phyloP scores from a whole-genome alignment of 2,797 vertebrate genomes.

The Lindbergichthys nudifrons region DNA sequence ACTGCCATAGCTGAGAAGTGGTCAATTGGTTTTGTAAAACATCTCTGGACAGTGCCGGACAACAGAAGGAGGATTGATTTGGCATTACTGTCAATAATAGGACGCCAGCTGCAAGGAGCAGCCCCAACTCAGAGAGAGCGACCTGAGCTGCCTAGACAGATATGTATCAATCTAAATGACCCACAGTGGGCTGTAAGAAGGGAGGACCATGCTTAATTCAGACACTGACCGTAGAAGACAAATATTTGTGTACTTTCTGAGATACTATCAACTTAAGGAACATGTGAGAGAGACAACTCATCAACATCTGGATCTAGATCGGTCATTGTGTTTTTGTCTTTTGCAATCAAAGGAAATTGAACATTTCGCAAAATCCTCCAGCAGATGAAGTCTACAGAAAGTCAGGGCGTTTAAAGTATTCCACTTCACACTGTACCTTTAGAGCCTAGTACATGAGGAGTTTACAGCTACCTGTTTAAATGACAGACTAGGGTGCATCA shows the following conservation, averaged over 20 bases:
- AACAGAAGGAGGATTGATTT: conserved; percentile 31
- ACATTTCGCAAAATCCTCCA: conserved; percentile 40
- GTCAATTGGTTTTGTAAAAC: conserved; percentile 49
- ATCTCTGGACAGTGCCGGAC: conserved; percentile 40
- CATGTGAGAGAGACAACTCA: neutral
- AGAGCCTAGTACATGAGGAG: conserved; percentile 18
- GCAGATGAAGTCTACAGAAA: conserved; percentile 21
- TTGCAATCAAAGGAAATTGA: conserved; percentile 49
- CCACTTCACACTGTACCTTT: conserved; percentile 2
- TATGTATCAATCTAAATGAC: neutral
- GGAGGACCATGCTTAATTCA: neutral
- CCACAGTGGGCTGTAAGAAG: neutral
- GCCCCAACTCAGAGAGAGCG: neutral
- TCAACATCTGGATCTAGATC: neutral
- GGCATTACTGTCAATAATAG: conserved; percentile 35
- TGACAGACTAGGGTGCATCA: conserved; percentile 6
- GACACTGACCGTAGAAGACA: neutral
- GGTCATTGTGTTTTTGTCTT: conserved; percentile 1
- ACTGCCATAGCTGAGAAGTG: conserved; percentile 35
- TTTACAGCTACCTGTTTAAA: conserved; percentile 29
- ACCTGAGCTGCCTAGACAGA: neutral
- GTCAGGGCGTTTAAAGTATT: conserved; percentile 8
- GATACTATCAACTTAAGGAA: neutral
- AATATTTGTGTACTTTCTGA: neutral
- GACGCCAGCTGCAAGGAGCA: conserved; percentile 20